These are phyloP conservation scores for Chlorodrepanis virens DNA, from an alignment of 2,113 vertebrate species.

Conservation along the genomic window DNA sequence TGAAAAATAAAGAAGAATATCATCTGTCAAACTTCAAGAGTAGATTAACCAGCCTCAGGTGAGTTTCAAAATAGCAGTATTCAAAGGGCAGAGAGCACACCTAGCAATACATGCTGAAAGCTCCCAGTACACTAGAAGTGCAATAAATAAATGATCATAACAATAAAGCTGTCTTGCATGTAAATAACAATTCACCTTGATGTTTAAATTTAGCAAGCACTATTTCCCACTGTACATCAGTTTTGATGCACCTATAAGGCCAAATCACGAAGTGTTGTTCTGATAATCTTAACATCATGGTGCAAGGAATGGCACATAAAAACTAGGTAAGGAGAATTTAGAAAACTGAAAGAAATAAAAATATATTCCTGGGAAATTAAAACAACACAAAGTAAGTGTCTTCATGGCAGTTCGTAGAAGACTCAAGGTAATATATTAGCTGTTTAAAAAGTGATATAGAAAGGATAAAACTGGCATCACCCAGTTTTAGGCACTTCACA, in stretches of 20 bases:
- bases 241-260: background rate
- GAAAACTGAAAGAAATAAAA: background rate
- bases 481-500: background rate
- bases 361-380: background rate
- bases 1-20: background rate
- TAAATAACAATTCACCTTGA: background rate
- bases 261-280: background rate
- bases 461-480: background rate
- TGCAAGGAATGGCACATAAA: background rate
- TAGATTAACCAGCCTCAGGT: background rate
- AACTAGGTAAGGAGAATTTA: background rate
- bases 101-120: background rate
- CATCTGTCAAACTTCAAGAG: background rate
- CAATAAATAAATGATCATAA: slow-evolving; percentile 40
- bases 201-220: slow-evolving; percentile 10
- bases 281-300: background rate
- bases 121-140: background rate
- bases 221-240: background rate
- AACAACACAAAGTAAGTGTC: background rate
- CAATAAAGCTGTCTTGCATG: background rate
- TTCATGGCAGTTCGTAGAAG: background rate
- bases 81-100: background rate
- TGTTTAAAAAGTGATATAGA: background rate
- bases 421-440: background rate
- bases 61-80: background rate